Conservation (phyloP, 2,113 vertebrate genomes). For the Amia ocellicauda region DNA sequence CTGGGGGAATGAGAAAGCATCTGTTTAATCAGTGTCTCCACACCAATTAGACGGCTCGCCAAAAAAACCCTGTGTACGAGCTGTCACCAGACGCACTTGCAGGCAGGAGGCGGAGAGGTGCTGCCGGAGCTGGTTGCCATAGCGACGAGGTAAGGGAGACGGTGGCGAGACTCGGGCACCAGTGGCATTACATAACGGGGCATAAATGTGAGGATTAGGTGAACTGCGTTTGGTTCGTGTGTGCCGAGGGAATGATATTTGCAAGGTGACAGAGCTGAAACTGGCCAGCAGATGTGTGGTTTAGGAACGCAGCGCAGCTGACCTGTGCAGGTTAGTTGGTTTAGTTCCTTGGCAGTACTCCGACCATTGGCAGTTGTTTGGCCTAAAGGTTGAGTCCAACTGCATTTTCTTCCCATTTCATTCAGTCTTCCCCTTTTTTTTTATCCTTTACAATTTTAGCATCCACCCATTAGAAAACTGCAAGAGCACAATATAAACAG, state of each 20-base stretch:
- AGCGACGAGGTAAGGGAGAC: slow-evolving; percentile 7
- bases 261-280: too few species aligned
- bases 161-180: slow-evolving; percentile 1
- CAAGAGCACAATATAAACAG: too few species aligned
- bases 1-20: neutral
- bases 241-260: neutral
- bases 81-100: neutral
- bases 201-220: neutral
- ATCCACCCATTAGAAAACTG: too few species aligned
- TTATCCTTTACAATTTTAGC: too few species aligned
- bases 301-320: too few species aligned
- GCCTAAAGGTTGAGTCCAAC: too few species aligned
- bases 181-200: neutral
- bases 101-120: neutral
- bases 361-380: too few species aligned
- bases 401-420: too few species aligned
- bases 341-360: too few species aligned
- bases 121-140: slow-evolving; percentile 8
- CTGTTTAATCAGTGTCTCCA: slow-evolving; percentile 7
- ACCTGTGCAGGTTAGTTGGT: too few species aligned
- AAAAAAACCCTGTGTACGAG: neutral
- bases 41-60: neutral
- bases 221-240: neutral
- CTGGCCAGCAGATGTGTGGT: too few species aligned
- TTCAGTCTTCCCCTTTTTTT: too few species aligned